Evolutionary conservation across 2,113 vertebrate genomes (phyloP), one percentile per base, ranked within the genome.

Genomic region (Pogona vitticeps): DNA sequence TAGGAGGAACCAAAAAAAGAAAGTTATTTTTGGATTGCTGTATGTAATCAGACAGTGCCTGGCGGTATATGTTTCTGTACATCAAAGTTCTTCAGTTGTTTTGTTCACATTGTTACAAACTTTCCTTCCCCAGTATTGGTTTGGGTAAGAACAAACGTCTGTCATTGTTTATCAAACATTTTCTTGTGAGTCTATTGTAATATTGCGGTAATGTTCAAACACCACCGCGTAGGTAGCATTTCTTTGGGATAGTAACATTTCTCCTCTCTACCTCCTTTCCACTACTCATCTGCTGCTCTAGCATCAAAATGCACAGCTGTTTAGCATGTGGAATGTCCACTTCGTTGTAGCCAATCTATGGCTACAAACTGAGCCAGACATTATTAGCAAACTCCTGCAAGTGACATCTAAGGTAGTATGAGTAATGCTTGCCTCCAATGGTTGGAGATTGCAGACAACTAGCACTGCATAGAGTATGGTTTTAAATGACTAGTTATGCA

Each of bases 21-120:
- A 87, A 86, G 86, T 31, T 18, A 89, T 84, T 89, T 92, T 93
- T 26, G 87, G 82, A 92, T 92, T 63, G 52, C 15, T 81, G 70
- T 73, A 38, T 38, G 87, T 90, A 83, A 91, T 92, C 91, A 87
- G 92, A 90, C 86, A 92, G 93, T 95, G 93, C 93, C 93, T 93
- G 91, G 88, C 88, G 42, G 76, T 88, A 84, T 75, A 80, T 76
- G 71, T 76, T 65, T 90, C 85, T 80, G 10, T 81, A 86, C 80
- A 89, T 76, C 90, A 76, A 86, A 79, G 72, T 85, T 90, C 65
- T 85, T 65, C 1, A 1, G 82, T 94, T 86, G 26, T 90, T 86
- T 95, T 65, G 2, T 87, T 93, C n/a, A 65, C 26, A 77, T n/a
- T 85, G 72, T 82, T 76, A 21, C 82, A 36, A 13, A 59, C 63